Evolutionary conservation across 2,113 vertebrate species (phyloP), one percentile per base, ranked within the genome.

Genomic region (Cheirogaleus medius): DNA sequence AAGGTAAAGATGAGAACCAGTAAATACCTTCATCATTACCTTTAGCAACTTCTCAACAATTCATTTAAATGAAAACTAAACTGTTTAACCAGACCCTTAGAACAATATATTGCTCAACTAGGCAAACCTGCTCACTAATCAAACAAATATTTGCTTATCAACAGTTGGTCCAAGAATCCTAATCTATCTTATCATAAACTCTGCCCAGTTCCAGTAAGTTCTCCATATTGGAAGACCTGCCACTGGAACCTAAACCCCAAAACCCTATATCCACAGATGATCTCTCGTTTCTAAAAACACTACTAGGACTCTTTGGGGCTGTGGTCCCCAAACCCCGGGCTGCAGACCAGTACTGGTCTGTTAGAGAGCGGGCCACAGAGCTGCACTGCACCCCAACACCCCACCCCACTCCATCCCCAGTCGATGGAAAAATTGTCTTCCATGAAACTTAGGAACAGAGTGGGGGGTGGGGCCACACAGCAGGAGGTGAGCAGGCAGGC

Each of bases 91-190:
- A 88, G 7, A 3, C 7, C 56, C 44, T 95, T 58, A 66, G 39
- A 69, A 92, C 21, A 94, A 92, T 94, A 87, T 89, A 64, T 25
- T 94, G 23, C 76, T 96, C 66, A 92, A 27, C 13, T 71, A 18
- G 52, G 44, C 44, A 94, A 81, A 77, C 37, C 39, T 85, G 8
- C 23, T 97, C 12, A 21, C 25, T 95, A 88, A 90, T 32, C 37
- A 80, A 90, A 56, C 25, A 87, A 91, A 25, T 49, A 87, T 66
- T 42, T 73, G 29, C 20, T 94, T 52, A 86, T 27, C 8, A 37
- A 91, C 42, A 94, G 52, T 60, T 84, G 27, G 42, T 54, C 29
- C 74, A 95, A 85, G 32, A 90, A 77, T 37, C 69, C 69, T 91
- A 66, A 89, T 52, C 66, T 81, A 89, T 29, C 10, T 34, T 32